Evolutionary conservation across 2,113 vertebrate species (phyloP), one percentile per base, ranked within the genome.

Genomic region (Propithecus coquereli): DNA sequence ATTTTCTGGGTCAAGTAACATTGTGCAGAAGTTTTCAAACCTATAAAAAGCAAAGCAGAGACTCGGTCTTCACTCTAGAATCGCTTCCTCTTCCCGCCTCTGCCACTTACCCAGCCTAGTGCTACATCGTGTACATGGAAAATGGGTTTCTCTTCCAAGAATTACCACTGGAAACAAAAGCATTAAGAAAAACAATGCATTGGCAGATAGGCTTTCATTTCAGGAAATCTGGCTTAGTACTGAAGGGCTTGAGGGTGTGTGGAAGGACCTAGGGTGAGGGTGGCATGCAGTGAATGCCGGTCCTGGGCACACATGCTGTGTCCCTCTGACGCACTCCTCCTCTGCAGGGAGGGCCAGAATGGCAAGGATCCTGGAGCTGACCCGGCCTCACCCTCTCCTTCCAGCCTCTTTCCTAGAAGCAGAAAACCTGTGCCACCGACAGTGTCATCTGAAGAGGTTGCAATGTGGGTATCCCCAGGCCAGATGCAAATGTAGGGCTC

Each of bases 41-140:
- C 80, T 95, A 96, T 94, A 96, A 94, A 95, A 96, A 95, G 97
- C 91, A 95, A 95, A 68, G 92, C 66, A 93, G 88, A 93, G 57
- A 27, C 59, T 93, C 34, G 13, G 50, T 68, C 89, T 52, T 73
- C 61, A 90, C 47, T 76, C 79, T 27, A 47, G 80, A 52, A 65
- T n/a, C 14, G 0, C 16, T 45, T 65, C 57, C 54, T 87, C 3
- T 12, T 0, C 61, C 10, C 23, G 13, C 34, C 17, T n/a, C 25
- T 65, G 81, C n/a, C 40, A 13, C 45, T 71, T 47, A 8, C 11
- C 4, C 59, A 80, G 59, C 71, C 54, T 34, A 13, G 25, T 8
- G 43, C 32, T n/a, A 11, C 17, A 1, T 14, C 34, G 32, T n/a
- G 6, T 17, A 45, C 71, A 59, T 5, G 2, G 43, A 43, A 87